Base-by-base conservation (phyloP, 2,888 invertebrate genomes). In the Drosophila percnosoma region DNA sequence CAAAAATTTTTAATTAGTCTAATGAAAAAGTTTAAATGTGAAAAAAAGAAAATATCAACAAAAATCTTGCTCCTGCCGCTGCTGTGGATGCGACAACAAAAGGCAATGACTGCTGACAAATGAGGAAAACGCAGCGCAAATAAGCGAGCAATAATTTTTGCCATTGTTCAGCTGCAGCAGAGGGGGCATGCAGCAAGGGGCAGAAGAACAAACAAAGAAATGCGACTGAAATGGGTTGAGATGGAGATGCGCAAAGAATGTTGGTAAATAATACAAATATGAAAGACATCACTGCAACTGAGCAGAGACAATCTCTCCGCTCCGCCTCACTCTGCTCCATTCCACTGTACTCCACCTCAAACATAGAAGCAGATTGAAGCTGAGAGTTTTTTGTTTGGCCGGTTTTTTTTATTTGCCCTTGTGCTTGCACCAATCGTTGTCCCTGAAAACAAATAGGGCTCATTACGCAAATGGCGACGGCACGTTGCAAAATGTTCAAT, bases 21-120 rank as follows among this genome's bases (percentile, higher is more conserved):
- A 87, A 87, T 87, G 88, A 87, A 87, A 89, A 89, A 87, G 79
- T 88, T 88, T 65, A 83, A 89, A 84, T 88, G 80, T 72, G 72
- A 51, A 6, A 54, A 36, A 40, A 33, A 33, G 64, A 54, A 54
- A 27, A 53, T 38, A 18, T 42, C 42, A 57, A 57, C 57, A 65
- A 54, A 55, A 49, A 49, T 59, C 63, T 60, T 64, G 78, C 54
- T 63, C 53, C 38, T 59, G 60, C 42, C 52, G 6, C 7, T 27
- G 38, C 38, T 40, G 36, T 13, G 59, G 33, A 49, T 52, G 75
- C 27, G n/a, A 40, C 57, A 78, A 87, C 76, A 83, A 84, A 82
- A 83, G 70, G 66, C 77, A 55, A 42, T 40, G 48, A 62, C 67
- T 55, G 69, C 83, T 86, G 87, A 86, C 85, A 85, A 86, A 88